Evolutionary conservation across 2,113 vertebrate species (phyloP).

Genomic region (Tenrec ecaudatus): DNA sequence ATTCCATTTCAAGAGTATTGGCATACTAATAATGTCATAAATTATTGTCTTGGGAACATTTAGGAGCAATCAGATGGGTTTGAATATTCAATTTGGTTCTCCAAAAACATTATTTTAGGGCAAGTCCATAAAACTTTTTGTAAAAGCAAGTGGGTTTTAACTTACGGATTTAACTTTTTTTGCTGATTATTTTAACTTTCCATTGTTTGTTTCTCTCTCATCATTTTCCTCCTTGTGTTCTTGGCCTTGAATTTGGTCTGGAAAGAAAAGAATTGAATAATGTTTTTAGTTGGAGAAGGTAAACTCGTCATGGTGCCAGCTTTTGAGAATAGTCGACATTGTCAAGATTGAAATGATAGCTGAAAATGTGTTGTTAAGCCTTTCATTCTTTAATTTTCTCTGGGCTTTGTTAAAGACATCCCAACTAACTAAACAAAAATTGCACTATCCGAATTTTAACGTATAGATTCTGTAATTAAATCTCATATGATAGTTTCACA

Average conservation of each 20-base stretch:
- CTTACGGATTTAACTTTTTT: constrained; percentile 41
- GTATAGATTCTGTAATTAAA: not conserved
- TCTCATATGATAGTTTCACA: not conserved
- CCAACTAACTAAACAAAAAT: not conserved
- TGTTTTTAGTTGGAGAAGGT: constrained; percentile 41
- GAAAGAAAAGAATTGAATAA: constrained; percentile 4
- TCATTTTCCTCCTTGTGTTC: constrained; percentile 20
- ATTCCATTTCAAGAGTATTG: constrained; percentile 17
- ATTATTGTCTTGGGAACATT: not conserved
- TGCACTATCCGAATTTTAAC: not conserved
- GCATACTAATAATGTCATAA: not conserved
- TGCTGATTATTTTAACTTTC: constrained; percentile 50
- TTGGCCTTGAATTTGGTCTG: constrained; percentile 37
- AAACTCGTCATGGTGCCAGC: not conserved
- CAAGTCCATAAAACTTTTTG: constrained; percentile 38
- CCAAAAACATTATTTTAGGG: constrained; percentile 29
- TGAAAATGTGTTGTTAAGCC: not conserved
- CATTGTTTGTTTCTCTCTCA: not conserved
- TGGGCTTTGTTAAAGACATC: constrained; percentile 30
- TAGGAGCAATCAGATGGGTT: constrained; percentile 18
- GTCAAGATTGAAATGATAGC: constrained; percentile 18
- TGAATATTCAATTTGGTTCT: constrained; percentile 45
- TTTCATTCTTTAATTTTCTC: constrained; percentile 45
- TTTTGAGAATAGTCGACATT: not conserved
- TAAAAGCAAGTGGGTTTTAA: constrained; percentile 34